Percentiles rank a stretch among this genome's conserved stretches.
Evolutionary conservation across 1,140 invertebrate genomes (phyloP).

Genomic region (Brachionus sp.): DNA sequence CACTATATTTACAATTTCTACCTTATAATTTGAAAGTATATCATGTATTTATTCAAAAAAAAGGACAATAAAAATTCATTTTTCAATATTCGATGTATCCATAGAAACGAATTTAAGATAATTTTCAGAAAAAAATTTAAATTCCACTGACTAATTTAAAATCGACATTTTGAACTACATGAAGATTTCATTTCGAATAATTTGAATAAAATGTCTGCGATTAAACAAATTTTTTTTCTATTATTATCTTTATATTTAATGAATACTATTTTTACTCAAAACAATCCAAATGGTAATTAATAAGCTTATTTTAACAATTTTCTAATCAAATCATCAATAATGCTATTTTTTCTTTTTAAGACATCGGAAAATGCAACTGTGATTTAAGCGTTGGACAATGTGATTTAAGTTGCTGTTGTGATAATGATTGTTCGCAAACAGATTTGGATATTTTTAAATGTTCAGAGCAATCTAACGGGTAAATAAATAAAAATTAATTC

Average conservation of each 20-base stretch:
- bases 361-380: constrained; percentile 8
- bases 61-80: neutral
- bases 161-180: neutral
- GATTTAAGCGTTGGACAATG: neutral
- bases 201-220: neutral
- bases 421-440: neutral
- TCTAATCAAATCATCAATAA: neutral
- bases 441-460: constrained; percentile 1
- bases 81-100: neutral
- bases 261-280: too few relatives aligned
- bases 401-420: constrained; percentile 25
- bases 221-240: neutral
- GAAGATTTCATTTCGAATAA: neutral
- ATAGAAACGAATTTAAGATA: neutral
- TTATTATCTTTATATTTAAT: neutral
- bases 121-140: neutral
- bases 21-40: neutral
- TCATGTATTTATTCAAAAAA: neutral
- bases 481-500: neutral
- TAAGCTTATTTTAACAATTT: neutral
- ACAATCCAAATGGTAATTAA: neutral
- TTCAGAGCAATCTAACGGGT: neutral
- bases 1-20: neutral
- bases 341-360: neutral
- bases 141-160: neutral